Evolutionary conservation across 2,113 vertebrate genomes (phyloP).

Genomic region (Salvator merianae): DNA sequence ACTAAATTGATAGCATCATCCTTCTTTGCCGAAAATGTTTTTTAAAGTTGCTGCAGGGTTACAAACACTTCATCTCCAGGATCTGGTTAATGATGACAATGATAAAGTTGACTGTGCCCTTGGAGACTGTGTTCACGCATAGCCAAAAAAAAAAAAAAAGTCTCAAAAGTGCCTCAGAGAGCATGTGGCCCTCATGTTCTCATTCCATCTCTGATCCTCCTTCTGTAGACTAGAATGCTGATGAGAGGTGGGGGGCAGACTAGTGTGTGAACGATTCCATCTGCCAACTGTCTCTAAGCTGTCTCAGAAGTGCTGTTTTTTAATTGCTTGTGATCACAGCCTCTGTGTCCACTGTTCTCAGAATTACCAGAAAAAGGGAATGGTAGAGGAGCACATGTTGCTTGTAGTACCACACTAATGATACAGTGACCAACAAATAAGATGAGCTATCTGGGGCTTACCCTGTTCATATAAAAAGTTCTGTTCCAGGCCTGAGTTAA

Average conservation of each 20-base stretch:
- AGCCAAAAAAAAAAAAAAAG: no score
- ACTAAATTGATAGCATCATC: constrained; percentile 46
- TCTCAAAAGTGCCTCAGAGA: constrained; percentile 16
- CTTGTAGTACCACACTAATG: constrained; percentile 22
- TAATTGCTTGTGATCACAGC: no score
- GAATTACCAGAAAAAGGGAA: not conserved
- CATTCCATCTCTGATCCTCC: no score
- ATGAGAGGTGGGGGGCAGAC: no score
- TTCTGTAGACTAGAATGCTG: no score
- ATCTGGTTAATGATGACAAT: constrained; percentile 40
- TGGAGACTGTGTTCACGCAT: constrained; percentile 42
- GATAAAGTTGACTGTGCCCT: constrained; percentile 54
- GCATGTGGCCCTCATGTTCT: not conserved
- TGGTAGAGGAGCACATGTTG: not conserved
- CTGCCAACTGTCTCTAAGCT: no score
- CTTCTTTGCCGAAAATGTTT: constrained; percentile 35
- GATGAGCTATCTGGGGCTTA: not conserved
- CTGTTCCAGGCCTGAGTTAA: fast-evolving
- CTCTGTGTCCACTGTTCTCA: no score
- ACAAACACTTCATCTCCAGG: constrained; percentile 35
- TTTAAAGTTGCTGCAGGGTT: constrained; percentile 20
- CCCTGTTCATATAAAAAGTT: fast-evolving
- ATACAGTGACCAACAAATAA: constrained; percentile 5
- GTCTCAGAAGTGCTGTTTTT: no score
- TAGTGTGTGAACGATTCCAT: no score